phyloP scores from a whole-genome alignment of 2,113 vertebrate species.

The Plecotus auritus region DNA sequence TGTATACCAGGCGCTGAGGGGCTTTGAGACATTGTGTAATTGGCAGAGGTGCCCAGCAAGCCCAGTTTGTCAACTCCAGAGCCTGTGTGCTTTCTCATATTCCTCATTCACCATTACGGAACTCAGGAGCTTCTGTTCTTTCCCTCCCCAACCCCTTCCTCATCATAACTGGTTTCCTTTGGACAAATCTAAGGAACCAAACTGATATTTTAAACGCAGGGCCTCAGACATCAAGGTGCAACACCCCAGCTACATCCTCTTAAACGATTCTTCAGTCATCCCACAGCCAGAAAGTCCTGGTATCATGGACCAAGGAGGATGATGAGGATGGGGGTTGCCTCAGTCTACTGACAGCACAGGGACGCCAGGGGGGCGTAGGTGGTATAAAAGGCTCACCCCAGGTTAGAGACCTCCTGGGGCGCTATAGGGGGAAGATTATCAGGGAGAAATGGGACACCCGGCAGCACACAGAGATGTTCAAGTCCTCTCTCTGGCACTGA shows the following conservation, averaged over 20 bases:
- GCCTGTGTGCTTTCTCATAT: neutral
- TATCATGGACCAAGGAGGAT: neutral
- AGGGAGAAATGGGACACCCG: rapidly evolving
- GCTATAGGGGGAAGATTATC: neutral
- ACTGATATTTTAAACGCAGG: neutral
- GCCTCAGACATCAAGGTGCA: neutral
- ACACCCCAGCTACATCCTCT: neutral
- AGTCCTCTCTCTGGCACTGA: neutral
- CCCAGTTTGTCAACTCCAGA: rapidly evolving
- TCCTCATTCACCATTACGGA: rapidly evolving
- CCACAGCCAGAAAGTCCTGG: neutral
- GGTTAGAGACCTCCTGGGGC: neutral
- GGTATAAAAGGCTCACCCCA: neutral
- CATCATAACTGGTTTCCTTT: neutral
- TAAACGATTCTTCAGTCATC: neutral
- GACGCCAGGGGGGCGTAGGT: neutral
- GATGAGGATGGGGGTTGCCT: neutral
- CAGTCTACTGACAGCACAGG: neutral
- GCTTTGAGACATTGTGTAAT: rapidly evolving
- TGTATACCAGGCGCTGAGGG: neutral
- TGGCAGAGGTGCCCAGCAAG: neutral
- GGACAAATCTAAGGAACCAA: neutral
- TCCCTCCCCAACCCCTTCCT: neutral
- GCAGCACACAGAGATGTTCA: neutral
- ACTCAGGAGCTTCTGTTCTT: neutral